Evolutionary conservation across 2,797 vertebrate species (phyloP), one percentile per base, ranked within the genome.

Genomic region (Anguilla pacifica): DNA sequence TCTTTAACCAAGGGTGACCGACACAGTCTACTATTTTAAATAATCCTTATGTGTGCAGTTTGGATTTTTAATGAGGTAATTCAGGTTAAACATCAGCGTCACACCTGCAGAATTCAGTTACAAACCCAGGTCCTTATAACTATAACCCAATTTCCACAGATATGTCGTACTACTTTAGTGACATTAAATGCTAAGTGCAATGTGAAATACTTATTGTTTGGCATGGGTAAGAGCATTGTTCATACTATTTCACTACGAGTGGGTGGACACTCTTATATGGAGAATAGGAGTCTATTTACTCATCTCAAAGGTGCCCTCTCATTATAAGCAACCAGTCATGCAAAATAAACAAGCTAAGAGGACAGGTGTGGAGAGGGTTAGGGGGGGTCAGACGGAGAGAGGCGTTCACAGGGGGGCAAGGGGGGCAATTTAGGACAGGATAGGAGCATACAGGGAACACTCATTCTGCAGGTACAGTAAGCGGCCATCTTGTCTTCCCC

Each of bases 401-500:
- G 72, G 31, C 51, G 79, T 22, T 51, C 22, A 64, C 70, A 88
- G 35, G 25, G 35, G 83, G 55, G 64, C 19, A 31, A 46, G 43
- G 43, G 43, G 43, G 43, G 67, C 46, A 91, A 91, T 77, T 64
- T 28, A 89, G 87, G 89, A 92, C 91, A 94, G 88, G 92, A 91
- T 92, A 91, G 92, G 91, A 92, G 93, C 89, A 87, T 67, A 85
- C 70, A 85, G 83, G 88, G 31, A 92, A 88, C 92, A 92, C 90
- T 94, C 94, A 95, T 95, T 94, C 92, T 94, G 92, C 92, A 92
- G 93, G 91, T 94, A 92, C 89, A 72, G 92, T 83, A 88, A 93
- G 91, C 92, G 92, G 91, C 92, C 93, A 92, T 93, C 92, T 94
- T 90, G 88, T 90, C 92, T 93, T 94, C 90, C 91, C 92, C 91